These are phyloP conservation scores for Cantharis rustica DNA, from an alignment of 2,888 invertebrate genomes.

Conservation along the genomic window DNA sequence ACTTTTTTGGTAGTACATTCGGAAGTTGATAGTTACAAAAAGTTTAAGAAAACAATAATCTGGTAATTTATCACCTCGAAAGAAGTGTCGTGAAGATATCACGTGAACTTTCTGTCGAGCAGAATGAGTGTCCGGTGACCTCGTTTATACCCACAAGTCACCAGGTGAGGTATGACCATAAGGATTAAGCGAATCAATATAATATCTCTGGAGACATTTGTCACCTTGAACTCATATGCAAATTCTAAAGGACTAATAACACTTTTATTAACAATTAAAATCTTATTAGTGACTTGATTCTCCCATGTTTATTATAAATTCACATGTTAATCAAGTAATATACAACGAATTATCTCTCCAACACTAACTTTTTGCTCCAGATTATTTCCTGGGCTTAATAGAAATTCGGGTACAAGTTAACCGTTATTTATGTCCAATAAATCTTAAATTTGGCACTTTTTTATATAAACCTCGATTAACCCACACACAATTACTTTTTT, in stretches of 20 bases:
- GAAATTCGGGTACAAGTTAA: not conserved
- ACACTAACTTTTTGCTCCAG: not conserved
- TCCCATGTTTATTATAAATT: not conserved
- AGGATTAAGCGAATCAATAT: slow-evolving; percentile 11
- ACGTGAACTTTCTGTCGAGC: not conserved
- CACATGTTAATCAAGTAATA: not conserved
- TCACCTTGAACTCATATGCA: slow-evolving; percentile 17
- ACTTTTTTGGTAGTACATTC: not conserved
- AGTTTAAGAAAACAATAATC: slow-evolving; percentile 5
- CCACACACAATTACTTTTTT: not conserved
- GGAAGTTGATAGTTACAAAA: not conserved
- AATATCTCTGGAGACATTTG: slow-evolving; percentile 14
- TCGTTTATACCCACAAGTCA: slow-evolving; percentile 17
- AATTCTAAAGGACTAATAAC: not conserved
- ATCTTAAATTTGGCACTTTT: not conserved
- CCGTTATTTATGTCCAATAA: not conserved
- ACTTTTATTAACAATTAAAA: slow-evolving; percentile 1
- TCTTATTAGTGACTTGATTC: not conserved
- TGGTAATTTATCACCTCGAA: slow-evolving; percentile 10
- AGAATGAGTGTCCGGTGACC: slow-evolving; percentile 13
- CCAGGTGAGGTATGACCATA: slow-evolving; percentile 16
- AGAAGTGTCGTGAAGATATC: slow-evolving; percentile 7
- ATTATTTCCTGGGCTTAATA: not conserved
- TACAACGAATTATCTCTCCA: not conserved
- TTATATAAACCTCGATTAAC: not conserved